A percentile compares a stretch with the other conserved stretches of the same genome.
Conservation (phyloP, 2,888 invertebrate genomes). For the Lingula anatina region DNA sequence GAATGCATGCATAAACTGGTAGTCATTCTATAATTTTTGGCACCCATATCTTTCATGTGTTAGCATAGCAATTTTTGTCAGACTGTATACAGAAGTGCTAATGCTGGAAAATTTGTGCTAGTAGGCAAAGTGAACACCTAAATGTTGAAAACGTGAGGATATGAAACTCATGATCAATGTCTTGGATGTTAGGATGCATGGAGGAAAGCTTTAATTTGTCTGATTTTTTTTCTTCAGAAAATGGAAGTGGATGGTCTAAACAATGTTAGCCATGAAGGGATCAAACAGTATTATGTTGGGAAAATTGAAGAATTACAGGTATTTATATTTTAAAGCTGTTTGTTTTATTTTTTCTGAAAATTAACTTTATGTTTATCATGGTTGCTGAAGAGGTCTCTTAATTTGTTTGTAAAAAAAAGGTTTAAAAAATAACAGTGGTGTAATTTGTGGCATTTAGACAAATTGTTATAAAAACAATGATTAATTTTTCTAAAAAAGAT, state of each 20-base stretch:
- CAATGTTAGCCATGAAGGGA: conserved; percentile 52
- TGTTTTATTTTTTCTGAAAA: background rate
- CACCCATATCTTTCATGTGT: too few species aligned
- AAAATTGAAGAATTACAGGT: conserved; percentile 94
- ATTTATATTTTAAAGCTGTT: conserved; percentile 2
- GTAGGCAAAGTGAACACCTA: too few species aligned
- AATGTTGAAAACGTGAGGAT: too few species aligned
- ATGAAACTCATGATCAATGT: too few species aligned
- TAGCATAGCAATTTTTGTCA: too few species aligned
- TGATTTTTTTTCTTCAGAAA: conserved; percentile 20
- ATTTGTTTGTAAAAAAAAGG: background rate
- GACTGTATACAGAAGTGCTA: too few species aligned
- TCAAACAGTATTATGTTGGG: conserved; percentile 92
- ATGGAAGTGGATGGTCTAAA: conserved; percentile 49
- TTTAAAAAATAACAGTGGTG: background rate
- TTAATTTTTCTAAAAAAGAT: too few species aligned
- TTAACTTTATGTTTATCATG: background rate
- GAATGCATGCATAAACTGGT: too few species aligned
- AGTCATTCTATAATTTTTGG: too few species aligned
- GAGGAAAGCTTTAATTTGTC: too few species aligned
- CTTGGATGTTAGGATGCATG: too few species aligned
- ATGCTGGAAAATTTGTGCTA: too few species aligned
- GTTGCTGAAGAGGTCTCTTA: background rate
- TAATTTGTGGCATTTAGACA: background rate
- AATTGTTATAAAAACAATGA: background rate